Evolutionary conservation across 2,113 vertebrate genomes (phyloP).

Genomic region (Pleuronectes platessa): DNA sequence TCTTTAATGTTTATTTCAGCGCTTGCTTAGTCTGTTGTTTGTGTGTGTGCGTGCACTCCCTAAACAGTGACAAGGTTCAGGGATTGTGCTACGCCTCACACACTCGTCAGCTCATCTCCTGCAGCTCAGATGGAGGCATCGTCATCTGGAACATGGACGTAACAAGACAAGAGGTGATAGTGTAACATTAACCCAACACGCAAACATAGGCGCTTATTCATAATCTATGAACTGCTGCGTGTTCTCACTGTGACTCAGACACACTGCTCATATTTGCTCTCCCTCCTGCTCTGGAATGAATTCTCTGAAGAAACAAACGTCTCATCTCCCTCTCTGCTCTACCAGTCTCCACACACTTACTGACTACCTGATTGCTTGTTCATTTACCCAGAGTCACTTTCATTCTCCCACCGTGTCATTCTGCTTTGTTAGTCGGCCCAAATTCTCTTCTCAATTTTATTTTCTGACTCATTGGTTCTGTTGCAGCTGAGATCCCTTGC

Average conservation of each 20-base stretch:
- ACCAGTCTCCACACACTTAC: not conserved
- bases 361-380: conserved; percentile 20
- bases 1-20: too few species aligned
- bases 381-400: conserved; percentile 34
- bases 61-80: conserved; percentile 93
- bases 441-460: not conserved
- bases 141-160: conserved; percentile 99
- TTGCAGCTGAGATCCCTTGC: not conserved
- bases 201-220: not conserved
- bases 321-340: conserved; percentile 1
- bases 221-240: not conserved
- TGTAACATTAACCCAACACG: not conserved
- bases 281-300: too few species aligned
- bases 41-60: too few species aligned
- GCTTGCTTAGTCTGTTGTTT: too few species aligned
- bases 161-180: conserved; percentile 91
- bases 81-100: conserved; percentile 94
- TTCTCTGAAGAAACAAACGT: too few species aligned
- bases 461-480: not conserved
- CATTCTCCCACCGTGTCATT: not conserved
- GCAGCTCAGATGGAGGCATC: conserved; percentile 92
- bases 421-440: not conserved
- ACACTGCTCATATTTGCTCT: too few species aligned
- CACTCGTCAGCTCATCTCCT: conserved; percentile 97
- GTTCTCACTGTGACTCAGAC: not conserved